phyloP scores from a whole-genome alignment of 2,888 invertebrate genomes.

The Xanthorhoe designata region DNA sequence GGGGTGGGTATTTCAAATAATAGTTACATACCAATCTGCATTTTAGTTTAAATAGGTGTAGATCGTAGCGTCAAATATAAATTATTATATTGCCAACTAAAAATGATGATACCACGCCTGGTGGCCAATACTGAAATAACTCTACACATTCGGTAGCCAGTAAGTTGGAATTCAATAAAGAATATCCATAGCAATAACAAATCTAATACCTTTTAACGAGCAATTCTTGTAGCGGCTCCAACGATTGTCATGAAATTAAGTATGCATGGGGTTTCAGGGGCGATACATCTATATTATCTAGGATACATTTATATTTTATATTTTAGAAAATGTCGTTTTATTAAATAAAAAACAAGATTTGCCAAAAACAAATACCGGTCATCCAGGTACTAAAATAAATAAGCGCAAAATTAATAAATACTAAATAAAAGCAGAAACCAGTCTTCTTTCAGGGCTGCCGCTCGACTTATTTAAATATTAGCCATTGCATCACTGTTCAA shows the following conservation, averaged over 20 bases:
- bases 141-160: neutral
- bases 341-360: no score
- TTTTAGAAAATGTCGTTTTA: no score
- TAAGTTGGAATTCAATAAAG: no score
- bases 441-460: neutral
- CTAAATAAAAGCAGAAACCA: neutral
- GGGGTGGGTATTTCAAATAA: neutral
- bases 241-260: no score
- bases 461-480: neutral
- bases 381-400: no score
- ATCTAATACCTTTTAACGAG: no score
- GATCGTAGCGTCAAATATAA: neutral
- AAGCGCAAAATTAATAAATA: neutral
- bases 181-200: no score
- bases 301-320: no score
- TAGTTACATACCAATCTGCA: neutral
- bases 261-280: no score
- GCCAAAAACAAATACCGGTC: no score
- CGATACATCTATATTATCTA: no score
- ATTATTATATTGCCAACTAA: neutral
- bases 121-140: neutral
- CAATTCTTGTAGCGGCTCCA: no score
- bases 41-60: neutral
- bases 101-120: neutral
- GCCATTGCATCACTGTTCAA: constrained; percentile 1